Evolutionary conservation across 2,888 invertebrate genomes (phyloP).

Genomic region (Pediacus dermestoides): DNA sequence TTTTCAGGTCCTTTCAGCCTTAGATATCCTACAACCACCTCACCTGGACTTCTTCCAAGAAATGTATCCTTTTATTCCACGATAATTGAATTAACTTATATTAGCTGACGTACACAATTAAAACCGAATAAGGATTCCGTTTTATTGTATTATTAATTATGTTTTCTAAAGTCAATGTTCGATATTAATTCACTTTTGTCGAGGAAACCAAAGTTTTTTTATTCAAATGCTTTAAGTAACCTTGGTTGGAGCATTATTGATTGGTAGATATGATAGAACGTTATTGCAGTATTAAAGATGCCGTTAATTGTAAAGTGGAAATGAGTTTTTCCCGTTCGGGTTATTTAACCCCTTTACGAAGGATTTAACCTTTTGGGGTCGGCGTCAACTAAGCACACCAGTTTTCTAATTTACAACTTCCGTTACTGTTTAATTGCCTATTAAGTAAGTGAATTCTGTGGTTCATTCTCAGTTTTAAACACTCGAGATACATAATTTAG

Average conservation of each 20-base stretch:
- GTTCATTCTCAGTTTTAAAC: conserved; percentile 25
- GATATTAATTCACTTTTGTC: no score
- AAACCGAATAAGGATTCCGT: no score
- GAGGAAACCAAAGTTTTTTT: no score
- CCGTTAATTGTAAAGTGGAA: no score
- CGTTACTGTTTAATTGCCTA: conserved; percentile 33
- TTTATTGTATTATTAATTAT: no score
- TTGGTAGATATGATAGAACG: no score
- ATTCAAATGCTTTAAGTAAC: no score
- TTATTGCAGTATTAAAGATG: no score
- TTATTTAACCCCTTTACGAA: no score
- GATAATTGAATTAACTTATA: background rate
- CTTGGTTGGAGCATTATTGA: no score
- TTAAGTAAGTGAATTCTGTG: conserved; percentile 29
- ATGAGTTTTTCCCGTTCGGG: no score
- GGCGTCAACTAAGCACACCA: conserved; percentile 11
- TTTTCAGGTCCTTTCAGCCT: conserved; percentile 90
- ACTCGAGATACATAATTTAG: conserved; percentile 20
- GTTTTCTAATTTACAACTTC: conserved; percentile 37
- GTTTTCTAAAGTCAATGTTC: no score
- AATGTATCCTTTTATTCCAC: conserved; percentile 86
- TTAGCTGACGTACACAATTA: conserved; percentile 10
- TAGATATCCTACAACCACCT: conserved; percentile 98
- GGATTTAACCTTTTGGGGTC: conserved; percentile 20
- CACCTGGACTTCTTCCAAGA: conserved; percentile 99